Evolutionary conservation across 1,140 invertebrate genomes (phyloP).

Genomic region (Drosophila paulistorum): DNA sequence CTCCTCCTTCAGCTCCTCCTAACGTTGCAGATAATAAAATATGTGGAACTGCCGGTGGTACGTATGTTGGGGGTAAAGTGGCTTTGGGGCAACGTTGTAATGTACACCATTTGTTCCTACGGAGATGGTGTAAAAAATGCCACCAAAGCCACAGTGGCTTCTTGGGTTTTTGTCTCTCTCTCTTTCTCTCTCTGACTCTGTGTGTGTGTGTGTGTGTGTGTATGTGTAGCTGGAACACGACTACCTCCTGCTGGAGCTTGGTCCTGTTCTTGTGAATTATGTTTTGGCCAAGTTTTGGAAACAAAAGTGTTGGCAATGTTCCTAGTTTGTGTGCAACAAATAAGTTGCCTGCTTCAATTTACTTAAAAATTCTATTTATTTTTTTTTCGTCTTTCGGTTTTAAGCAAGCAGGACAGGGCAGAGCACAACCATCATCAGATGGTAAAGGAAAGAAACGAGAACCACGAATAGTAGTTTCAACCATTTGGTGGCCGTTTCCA

Average conservation of each 20-base stretch:
- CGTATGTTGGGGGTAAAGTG: constrained; percentile 46
- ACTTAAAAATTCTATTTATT: constrained; percentile 79
- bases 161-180: not conserved
- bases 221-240: constrained; percentile 6
- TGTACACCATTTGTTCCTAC: constrained; percentile 58
- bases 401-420: constrained; percentile 37
- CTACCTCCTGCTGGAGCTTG: constrained; percentile 12
- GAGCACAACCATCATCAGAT: constrained; percentile 7
- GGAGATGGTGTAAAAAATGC: constrained; percentile 39
- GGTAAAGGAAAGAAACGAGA: not conserved
- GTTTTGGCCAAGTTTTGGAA: constrained; percentile 65
- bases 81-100: constrained; percentile 57
- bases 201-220: not conserved
- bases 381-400: constrained; percentile 60
- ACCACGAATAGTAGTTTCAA: not conserved
- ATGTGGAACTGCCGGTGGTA: constrained; percentile 40
- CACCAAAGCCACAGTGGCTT: constrained; percentile 58
- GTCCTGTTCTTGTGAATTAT: constrained; percentile 59
- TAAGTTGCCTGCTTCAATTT: constrained; percentile 68
- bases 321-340: constrained; percentile 43
- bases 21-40: constrained; percentile 58
- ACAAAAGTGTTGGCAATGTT: constrained; percentile 68
- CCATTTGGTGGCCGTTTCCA: constrained; percentile 18
- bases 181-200: not conserved
- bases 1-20: not conserved